phyloP scores from a whole-genome alignment of 1,140 invertebrate species.

The Drosophila busckii region DNA sequence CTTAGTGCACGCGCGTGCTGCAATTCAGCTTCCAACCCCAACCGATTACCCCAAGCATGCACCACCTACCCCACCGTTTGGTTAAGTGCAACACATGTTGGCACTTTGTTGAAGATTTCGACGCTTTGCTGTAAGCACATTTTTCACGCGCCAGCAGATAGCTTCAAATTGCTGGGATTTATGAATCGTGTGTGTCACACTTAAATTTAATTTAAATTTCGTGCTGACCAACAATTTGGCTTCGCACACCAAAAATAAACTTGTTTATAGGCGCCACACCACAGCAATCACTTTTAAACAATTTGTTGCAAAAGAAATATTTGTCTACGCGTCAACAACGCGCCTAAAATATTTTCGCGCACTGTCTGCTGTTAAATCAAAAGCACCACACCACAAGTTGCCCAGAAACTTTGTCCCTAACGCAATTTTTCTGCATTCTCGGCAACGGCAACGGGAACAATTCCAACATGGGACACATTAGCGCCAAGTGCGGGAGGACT shows the following conservation, averaged over 20 bases:
- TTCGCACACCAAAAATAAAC: too few relatives aligned
- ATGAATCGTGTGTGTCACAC: too few relatives aligned
- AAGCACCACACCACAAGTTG: conserved; percentile 65
- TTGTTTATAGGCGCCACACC: too few relatives aligned
- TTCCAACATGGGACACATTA: conserved; percentile 65
- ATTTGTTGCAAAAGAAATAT: conserved; percentile 66
- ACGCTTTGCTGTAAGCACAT: conserved; percentile 40
- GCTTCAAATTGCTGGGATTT: not conserved
- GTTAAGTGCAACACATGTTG: conserved; percentile 73
- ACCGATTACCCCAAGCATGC: too few relatives aligned
- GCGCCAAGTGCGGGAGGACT: conserved; percentile 42
- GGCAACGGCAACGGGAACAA: conserved; percentile 31
- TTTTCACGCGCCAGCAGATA: conserved; percentile 2
- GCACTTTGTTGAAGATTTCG: conserved; percentile 65
- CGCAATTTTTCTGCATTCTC: conserved; percentile 64
- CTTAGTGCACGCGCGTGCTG: conserved; percentile 44
- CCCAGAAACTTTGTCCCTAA: conserved; percentile 39
- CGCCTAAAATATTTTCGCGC: conserved; percentile 13
- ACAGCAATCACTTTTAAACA: conserved; percentile 65
- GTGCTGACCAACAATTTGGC: too few relatives aligned
- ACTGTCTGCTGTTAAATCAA: conserved; percentile 27
- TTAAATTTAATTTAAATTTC: too few relatives aligned
- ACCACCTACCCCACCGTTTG: conserved; percentile 7
- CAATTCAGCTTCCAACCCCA: conserved; percentile 10
- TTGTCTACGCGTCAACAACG: conserved; percentile 64